Evolutionary conservation across 1,140 invertebrate genomes (phyloP), one percentile per base, ranked within the genome.

Genomic region (Pseudomyrmex cubaensis): DNA sequence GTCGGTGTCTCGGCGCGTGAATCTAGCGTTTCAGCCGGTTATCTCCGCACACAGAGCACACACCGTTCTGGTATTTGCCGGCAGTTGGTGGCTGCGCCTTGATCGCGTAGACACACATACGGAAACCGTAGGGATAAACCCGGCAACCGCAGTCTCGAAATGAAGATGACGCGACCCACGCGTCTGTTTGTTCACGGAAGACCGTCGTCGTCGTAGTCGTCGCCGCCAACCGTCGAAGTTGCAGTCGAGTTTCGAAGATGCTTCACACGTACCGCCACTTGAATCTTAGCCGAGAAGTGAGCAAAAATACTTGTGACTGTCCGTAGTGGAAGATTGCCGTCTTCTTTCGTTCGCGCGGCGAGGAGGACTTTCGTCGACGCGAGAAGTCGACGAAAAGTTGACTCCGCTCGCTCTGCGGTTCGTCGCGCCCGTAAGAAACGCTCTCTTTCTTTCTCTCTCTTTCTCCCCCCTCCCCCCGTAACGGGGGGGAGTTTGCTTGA

Each of bases 351-450:
- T 44, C 76, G 44, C 54, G 46, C 17, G 25, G 50, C 22, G 64
- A 57, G 22, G 25, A 35, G 0, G 57, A 72, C 76, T 70, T 57
- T 61, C 12, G 44, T 17, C 54, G 76, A 17, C 52, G 69, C 20
- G 20, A 72, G 46, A 80, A 80, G 76, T 80, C 76, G 66, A 17
- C 20, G 66, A 59, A 80, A 80, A 80, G 76, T 80, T 80, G n/a
- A 35, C 12, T 17, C 52, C 9, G 52, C 69, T 82, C 56, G 56
- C 25, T 54, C 78, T 56, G 78, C 70, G 78, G 61, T 82, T 75
- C 61, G 59, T 82, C 78, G 70, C 78, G 70, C 17, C 35, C 25
- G 48, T 82, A 74, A 82, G 78, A 74, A 82, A 74, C 35, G 17
- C 15, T 74, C 61, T 52, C 2, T 35, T 35, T 35, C 35, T 35